A percentile compares a stretch with the other conserved stretches of the same genome.
Conservation (phyloP, 2,888 invertebrate genomes). For the Amaurobius ferox region DNA sequence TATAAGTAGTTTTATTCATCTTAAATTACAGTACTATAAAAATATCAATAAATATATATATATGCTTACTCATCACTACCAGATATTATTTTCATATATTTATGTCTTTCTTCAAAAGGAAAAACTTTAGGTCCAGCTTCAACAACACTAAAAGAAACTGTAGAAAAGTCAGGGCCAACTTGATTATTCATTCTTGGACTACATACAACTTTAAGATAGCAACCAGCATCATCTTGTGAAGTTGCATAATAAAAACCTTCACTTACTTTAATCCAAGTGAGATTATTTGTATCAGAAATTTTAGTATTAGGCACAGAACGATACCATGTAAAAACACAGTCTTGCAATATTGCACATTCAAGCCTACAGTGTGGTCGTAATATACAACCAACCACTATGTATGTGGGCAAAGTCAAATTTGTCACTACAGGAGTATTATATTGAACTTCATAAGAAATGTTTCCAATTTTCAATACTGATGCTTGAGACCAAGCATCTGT, state of each 20-base stretch:
- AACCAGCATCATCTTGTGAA: constrained; percentile 82
- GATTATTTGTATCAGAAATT: constrained; percentile 75
- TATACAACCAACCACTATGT: constrained; percentile 86
- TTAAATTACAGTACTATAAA: no score
- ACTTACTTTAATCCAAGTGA: constrained; percentile 82
- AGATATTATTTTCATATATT: constrained; percentile 82
- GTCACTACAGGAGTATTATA: constrained; percentile 87
- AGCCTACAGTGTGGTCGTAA: constrained; percentile 86
- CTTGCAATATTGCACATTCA: constrained; percentile 81
- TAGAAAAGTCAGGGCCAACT: constrained; percentile 82
- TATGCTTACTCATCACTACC: constrained; percentile 81
- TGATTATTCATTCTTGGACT: constrained; percentile 75
- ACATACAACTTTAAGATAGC: constrained; percentile 83
- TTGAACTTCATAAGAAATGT: constrained; percentile 81
- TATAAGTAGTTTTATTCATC: no score
- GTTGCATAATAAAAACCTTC: constrained; percentile 82
- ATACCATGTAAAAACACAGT: constrained; percentile 85
- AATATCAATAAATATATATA: background rate
- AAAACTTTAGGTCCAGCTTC: constrained; percentile 84
- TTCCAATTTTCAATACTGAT: constrained; percentile 80
- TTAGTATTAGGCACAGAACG: constrained; percentile 74
- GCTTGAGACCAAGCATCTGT: constrained; percentile 74
- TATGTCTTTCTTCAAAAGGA: constrained; percentile 88
- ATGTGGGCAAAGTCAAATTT: constrained; percentile 82
- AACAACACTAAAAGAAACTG: constrained; percentile 80